Evolutionary conservation across 2,888 invertebrate species (phyloP).

Genomic region (Macrosiphum euphorbiae): DNA sequence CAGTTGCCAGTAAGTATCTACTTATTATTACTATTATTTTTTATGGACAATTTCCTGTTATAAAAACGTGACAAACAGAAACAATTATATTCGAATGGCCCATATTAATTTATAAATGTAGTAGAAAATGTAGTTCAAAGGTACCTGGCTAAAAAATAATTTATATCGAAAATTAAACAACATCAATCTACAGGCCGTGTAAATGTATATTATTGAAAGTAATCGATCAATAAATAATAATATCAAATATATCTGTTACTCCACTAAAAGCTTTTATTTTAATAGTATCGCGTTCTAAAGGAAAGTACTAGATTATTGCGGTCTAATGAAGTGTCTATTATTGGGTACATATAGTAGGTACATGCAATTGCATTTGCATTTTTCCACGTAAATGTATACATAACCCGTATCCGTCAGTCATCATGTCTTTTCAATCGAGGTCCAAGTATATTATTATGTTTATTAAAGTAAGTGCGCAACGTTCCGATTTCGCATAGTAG

Average conservation of each 20-base stretch:
- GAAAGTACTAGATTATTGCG: not conserved
- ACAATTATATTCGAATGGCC: no score
- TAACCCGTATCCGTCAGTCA: not conserved
- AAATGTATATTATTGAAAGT: not conserved
- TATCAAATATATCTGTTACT: not conserved
- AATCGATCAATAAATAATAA: not conserved
- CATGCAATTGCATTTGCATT: not conserved
- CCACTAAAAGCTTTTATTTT: not conserved
- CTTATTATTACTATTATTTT: no score
- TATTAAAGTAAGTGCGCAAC: not conserved
- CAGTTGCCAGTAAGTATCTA: no score
- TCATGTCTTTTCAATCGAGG: not conserved
- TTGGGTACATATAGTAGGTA: not conserved
- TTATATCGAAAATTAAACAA: not conserved
- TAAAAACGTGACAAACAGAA: no score
- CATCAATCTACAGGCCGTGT: not conserved
- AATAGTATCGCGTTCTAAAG: not conserved
- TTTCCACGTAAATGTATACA: not conserved
- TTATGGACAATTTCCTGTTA: no score
- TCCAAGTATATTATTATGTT: not conserved
- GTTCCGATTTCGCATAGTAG: not conserved
- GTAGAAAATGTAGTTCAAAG: no score
- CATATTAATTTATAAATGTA: no score
- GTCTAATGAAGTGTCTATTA: slow-evolving; percentile 2
- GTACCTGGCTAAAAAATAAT: not conserved